A percentile compares a stretch with the other conserved stretches of the same genome.
These are phyloP conservation scores for Serinus canaria DNA, from an alignment of 2,113 vertebrate genomes.

Conservation along the genomic window DNA sequence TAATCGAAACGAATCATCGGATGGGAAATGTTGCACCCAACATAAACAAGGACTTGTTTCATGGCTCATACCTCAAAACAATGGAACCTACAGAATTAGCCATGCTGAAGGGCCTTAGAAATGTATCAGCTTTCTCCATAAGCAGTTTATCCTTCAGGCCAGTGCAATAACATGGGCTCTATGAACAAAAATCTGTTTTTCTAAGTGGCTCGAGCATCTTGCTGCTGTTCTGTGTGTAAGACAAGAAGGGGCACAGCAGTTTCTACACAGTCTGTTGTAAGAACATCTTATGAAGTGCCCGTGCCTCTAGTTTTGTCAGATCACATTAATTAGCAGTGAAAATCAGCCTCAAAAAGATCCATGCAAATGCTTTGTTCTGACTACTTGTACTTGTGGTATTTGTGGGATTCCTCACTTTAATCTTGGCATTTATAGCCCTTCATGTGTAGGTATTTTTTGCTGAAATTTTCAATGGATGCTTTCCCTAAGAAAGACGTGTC, in stretches of 20 bases:
- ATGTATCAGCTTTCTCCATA: background rate
- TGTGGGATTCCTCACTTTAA: background rate
- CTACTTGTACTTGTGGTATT: background rate
- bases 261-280: background rate
- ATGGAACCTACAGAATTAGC: background rate
- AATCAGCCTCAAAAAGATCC: background rate
- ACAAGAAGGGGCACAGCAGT: background rate
- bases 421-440: background rate
- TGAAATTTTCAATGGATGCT: background rate
- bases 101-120: background rate
- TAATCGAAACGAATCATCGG: background rate
- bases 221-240: background rate
- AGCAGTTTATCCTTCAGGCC: background rate
- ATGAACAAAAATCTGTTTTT: background rate
- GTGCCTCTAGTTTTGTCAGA: background rate
- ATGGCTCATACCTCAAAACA: background rate
- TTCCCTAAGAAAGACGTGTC: background rate
- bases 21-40: rapidly evolving
- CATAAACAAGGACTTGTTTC: background rate
- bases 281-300: background rate
- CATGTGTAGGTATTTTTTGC: background rate
- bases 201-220: background rate
- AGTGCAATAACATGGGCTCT: background rate
- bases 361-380: background rate
- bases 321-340: background rate